Evolutionary conservation across 2,888 invertebrate species (phyloP), one percentile per base, ranked within the genome.

Genomic region (Megalurothrips usitatus): DNA sequence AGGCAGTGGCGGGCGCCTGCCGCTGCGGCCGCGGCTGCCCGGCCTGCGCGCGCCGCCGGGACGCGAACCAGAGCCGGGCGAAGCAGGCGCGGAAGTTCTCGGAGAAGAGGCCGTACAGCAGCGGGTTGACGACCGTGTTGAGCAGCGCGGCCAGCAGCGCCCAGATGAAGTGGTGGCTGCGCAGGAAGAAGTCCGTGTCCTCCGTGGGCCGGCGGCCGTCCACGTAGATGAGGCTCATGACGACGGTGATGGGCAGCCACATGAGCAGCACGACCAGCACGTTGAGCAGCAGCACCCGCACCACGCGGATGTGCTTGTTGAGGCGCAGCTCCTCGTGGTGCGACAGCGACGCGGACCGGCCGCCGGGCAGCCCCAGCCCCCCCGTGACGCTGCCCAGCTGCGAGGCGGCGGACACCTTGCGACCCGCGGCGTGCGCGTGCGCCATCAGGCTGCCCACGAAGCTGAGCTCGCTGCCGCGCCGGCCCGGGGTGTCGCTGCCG

Each of bases 161-260:
- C 86, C 87, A 88, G 28, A 90, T 85, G 84, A 90, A 90, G 84
- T 90, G 89, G 82, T 89, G 88, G 9, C 89, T 89, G 75, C 88
- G 85, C 23, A 90, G 84, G 84, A 90, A 90, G 85, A 88, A 90
- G 58, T 86, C 84, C 0, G 88, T 88, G 83, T 90, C 89, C 75
- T 88, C 88, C 79, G 85, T 88, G 1, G 88, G 86, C 43, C 90
- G 85, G 34, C 87, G 86, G 2, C 90, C 90, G 84, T 91, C 90
- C 68, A 89, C 84, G 83, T 89, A 90, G 81, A 91, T 90, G 75
- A 91, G 86, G 58, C 89, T 84, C 88, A 90, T 89, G 23, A 90
- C 85, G 1, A 89, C 85, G 0, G 89, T 89, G 82, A 90, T 90
- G 0, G 90, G 90, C 75, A 90, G 84, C 90, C 90, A 90, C 90